Evolutionary conservation across 2,888 invertebrate species (phyloP).

Genomic region (Notodonta dromedarius): DNA sequence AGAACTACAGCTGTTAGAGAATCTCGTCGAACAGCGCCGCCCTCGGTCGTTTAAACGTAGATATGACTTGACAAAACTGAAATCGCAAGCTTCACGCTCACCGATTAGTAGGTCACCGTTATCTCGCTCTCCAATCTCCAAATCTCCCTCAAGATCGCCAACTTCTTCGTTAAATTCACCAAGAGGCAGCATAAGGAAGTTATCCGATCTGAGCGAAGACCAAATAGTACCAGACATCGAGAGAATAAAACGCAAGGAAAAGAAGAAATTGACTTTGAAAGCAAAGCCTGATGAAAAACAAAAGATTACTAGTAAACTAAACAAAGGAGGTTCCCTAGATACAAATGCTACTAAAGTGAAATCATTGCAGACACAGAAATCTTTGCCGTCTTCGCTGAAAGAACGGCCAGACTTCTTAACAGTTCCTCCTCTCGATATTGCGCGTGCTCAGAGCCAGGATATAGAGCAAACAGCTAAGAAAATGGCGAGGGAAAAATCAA

Average conservation of each 20-base stretch:
- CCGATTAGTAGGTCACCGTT: slow-evolving; percentile 76
- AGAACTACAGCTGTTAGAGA: slow-evolving; percentile 82
- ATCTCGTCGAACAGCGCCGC: slow-evolving; percentile 78
- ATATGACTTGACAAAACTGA: slow-evolving; percentile 72
- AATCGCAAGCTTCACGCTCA: slow-evolving; percentile 70
- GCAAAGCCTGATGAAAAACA: slow-evolving; percentile 76
- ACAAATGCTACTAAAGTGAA: slow-evolving; percentile 77
- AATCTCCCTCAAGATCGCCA: slow-evolving; percentile 80
- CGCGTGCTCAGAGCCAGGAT: slow-evolving; percentile 86
- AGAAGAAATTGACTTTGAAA: slow-evolving; percentile 75
- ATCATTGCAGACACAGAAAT: slow-evolving; percentile 80
- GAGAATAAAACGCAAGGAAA: slow-evolving; percentile 77
- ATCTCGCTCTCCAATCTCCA: slow-evolving; percentile 78
- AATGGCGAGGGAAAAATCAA: slow-evolving; percentile 87
- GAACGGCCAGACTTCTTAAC: slow-evolving; percentile 81
- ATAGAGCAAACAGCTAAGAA: slow-evolving; percentile 79
- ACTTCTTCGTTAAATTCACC: slow-evolving; percentile 82
- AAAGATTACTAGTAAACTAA: slow-evolving; percentile 67
- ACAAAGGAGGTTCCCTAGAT: slow-evolving; percentile 79
- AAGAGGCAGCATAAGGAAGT: slow-evolving; percentile 77
- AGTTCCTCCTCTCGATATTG: slow-evolving; percentile 82
- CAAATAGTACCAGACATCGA: slow-evolving; percentile 81
- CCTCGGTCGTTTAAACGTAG: slow-evolving; percentile 79
- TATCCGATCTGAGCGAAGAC: slow-evolving; percentile 80
- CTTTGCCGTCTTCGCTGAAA: slow-evolving; percentile 81